Evolutionary conservation across 1,140 invertebrate genomes (phyloP), one percentile per base, ranked within the genome.

Genomic region (Proales similis): DNA sequence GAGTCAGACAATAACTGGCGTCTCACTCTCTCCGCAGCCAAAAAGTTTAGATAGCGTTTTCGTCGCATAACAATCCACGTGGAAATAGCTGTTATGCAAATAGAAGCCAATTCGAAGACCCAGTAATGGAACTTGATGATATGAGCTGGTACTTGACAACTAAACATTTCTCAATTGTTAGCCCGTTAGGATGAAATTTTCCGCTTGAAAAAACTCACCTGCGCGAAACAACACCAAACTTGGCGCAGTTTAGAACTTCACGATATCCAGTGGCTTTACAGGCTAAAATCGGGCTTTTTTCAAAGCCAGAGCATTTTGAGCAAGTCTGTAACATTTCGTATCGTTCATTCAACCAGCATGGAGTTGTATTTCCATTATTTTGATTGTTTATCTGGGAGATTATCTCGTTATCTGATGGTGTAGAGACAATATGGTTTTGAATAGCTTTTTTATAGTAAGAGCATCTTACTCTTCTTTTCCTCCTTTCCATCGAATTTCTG

Each of bases 161-260:
- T n/a, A n/a, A n/a, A n/a, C n/a, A n/a, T n/a, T n/a, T n/a, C n/a
- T n/a, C n/a, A n/a, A n/a, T n/a, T n/a, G n/a, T n/a, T n/a, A n/a
- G n/a, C n/a, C n/a, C n/a, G n/a, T n/a, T n/a, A n/a, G n/a, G n/a
- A n/a, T n/a, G n/a, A n/a, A n/a, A n/a, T n/a, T n/a, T n/a, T n/a
- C n/a, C n/a, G n/a, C n/a, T n/a, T n/a, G n/a, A n/a, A n/a, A n/a
- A n/a, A n/a, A n/a, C n/a, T n/a, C n/a, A n/a, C n/a, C n/a, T 57
- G 3, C 36, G 17, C 7, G 51, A 57, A 1, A 57, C 51, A 42
- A 20, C 17, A 26, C 51, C 51, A 30, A 42, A n/a, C 4, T 42
- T 57, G 39, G 39, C 51, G 32, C 51, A 57, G 30, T 24, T 57
- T 2, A 57, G 12, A 27, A 57, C 14, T 57, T 57, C 51, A 29